Evolutionary conservation across 2,888 invertebrate species (phyloP).

Genomic region (Graphium colonna): DNA sequence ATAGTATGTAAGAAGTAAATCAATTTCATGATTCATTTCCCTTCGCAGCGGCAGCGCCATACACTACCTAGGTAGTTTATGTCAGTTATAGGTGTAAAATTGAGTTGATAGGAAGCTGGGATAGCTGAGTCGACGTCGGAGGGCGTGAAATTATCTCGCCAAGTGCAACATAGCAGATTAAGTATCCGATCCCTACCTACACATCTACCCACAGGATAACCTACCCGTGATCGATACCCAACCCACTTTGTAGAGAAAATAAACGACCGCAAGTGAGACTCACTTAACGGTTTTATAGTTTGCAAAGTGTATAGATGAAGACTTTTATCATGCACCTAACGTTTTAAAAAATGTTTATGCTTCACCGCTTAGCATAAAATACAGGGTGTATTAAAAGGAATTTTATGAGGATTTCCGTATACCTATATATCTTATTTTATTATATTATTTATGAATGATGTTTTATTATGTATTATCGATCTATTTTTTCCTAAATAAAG

Average conservation of each 20-base stretch:
- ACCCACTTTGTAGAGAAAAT: constrained; percentile 49
- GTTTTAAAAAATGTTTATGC: constrained; percentile 11
- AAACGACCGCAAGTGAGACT: constrained; percentile 31
- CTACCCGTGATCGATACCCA: constrained; percentile 44
- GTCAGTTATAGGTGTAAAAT: constrained; percentile 57
- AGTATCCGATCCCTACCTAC: constrained; percentile 48
- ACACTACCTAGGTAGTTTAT: constrained; percentile 25
- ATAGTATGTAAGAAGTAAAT: constrained; percentile 9
- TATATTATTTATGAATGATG: no score
- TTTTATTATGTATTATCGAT: no score
- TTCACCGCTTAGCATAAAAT: not conserved
- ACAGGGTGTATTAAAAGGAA: not conserved
- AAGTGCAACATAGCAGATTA: constrained; percentile 62
- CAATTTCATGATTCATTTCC: constrained; percentile 21
- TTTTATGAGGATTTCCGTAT: no score
- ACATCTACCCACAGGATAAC: constrained; percentile 47
- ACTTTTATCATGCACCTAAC: constrained; percentile 16
- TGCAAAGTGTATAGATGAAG: constrained; percentile 21
- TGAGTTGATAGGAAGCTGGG: constrained; percentile 52
- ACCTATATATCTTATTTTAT: no score
- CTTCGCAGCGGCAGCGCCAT: constrained; percentile 9
- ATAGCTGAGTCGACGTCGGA: constrained; percentile 34
- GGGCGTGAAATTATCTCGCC: constrained; percentile 62
- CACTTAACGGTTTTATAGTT: constrained; percentile 21
- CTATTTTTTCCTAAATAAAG: no score